Base-by-base conservation (phyloP, 2,888 invertebrate species). In the Sialis lutaria region DNA sequence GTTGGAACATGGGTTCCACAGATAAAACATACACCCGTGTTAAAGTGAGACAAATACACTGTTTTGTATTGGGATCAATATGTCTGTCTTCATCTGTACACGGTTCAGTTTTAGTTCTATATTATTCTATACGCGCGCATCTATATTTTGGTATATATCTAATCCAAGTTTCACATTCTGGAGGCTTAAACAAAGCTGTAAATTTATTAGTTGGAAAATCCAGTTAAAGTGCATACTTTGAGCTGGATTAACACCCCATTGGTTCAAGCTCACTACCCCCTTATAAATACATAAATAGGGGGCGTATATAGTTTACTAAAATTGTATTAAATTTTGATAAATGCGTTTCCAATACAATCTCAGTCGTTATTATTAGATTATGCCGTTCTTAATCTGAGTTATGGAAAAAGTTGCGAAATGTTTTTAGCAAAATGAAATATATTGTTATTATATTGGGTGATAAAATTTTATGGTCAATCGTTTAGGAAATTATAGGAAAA, bases 191-290 rank as follows among this genome's bases (percentile, higher is more conserved):
- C 68, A 70, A 70, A 72, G 71, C 72, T 66, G 61, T 57, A 63
- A 72, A 72, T 72, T 72, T 72, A 72, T 70, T 67, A 66, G 67
- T 67, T 64, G 64, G 63, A 69, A 69, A 72, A 71, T 68, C 70
- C 65, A 62, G 64, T 64, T 63, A 66, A 68, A 67, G 67, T 68
- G 64, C 65, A 60, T 60, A 60, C 60, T 63, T 61, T 60, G 60
- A 59, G 60, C 55, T 54, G 70, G 70, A 71, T 72, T 72, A 72
- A 69, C 72, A 71, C 71, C 67, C 69, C 66, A 69, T 70, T 69
- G 52, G 55, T 55, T 55, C 57, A 54, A 53, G 55, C 54, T 52
- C 51, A 52, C 54, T 51, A 49, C 10, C 12, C 37, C 37, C 12
- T 37, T 37, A 37, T 37, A 37, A 37, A 37, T 37, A 37, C 10